These are phyloP conservation scores for Melieria picta DNA, from an alignment of 2,888 invertebrate species.

Conservation along the genomic window DNA sequence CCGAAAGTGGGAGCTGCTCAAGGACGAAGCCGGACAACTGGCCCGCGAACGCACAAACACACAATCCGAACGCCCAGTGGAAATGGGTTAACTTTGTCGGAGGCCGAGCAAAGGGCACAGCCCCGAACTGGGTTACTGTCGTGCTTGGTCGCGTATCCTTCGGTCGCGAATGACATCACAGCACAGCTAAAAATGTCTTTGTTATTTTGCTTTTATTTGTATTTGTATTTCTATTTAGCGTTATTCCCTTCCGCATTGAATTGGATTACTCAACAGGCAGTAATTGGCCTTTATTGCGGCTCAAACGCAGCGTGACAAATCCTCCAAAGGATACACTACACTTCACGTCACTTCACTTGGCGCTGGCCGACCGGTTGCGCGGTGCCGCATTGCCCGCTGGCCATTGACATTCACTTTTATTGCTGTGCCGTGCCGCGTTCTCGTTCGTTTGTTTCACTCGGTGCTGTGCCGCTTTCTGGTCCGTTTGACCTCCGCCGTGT, in stretches of 20 bases:
- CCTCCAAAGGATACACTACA: constrained; percentile 12
- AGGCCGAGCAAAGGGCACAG: too few species aligned
- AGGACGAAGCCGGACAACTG: too few species aligned
- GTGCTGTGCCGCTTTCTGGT: constrained; percentile 37
- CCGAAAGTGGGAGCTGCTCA: too few species aligned
- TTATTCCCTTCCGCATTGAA: constrained; percentile 5
- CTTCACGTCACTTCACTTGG: constrained; percentile 1
- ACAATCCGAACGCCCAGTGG: too few species aligned
- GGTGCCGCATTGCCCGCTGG: too few species aligned
- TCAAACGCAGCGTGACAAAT: not conserved
- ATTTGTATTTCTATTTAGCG: constrained; percentile 1
- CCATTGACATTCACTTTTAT: too few species aligned
- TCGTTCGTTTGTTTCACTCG: constrained; percentile 32
- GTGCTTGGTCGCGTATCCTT: not conserved
- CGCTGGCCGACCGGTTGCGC: too few species aligned
- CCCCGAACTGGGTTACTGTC: too few species aligned
- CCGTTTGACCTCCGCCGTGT: constrained; percentile 45
- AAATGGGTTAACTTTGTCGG: too few species aligned
- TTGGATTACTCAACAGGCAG: constrained; percentile 12
- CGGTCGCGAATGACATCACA: constrained; percentile 27
- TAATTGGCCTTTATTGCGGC: constrained; percentile 18
- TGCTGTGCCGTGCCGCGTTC: constrained; percentile 17
- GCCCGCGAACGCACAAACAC: too few species aligned
- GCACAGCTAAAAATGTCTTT: constrained; percentile 6
- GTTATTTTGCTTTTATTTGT: not conserved